These are phyloP conservation scores for Lasius platythorax DNA, from an alignment of 2,888 invertebrate genomes.

Conservation along the genomic window DNA sequence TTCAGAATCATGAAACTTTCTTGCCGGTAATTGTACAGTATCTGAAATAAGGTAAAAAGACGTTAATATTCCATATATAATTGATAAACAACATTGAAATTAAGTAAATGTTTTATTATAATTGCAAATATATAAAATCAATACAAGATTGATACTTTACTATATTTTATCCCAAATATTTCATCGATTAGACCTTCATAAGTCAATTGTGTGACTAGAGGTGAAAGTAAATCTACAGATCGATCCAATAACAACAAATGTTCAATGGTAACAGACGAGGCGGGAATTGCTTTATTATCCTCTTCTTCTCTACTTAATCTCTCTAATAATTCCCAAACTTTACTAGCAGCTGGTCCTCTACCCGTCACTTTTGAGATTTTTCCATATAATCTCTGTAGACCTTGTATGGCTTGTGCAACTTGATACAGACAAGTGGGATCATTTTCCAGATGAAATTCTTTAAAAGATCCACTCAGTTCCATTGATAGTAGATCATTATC, in stretches of 20 bases:
- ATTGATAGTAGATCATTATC: slow-evolving; percentile 97
- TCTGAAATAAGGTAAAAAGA: slow-evolving; percentile 84
- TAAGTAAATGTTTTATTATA: neutral
- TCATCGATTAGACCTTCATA: slow-evolving; percentile 99
- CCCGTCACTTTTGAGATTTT: slow-evolving; percentile 96
- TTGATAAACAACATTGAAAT: neutral
- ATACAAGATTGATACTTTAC: slow-evolving; percentile 78
- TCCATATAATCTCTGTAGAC: slow-evolving; percentile 95
- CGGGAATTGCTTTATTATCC: slow-evolving; percentile 87
- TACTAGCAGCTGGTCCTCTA: slow-evolving; percentile 95
- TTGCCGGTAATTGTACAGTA: slow-evolving; percentile 94
- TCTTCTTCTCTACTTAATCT: slow-evolving; percentile 90
- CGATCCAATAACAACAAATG: slow-evolving; percentile 96
- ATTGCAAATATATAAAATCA: slow-evolving; percentile 26
- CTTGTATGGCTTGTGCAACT: slow-evolving; percentile 94
- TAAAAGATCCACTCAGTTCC: slow-evolving; percentile 93
- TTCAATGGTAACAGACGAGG: slow-evolving; percentile 90
- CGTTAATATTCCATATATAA: slow-evolving; percentile 7
- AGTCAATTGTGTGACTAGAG: slow-evolving; percentile 97
- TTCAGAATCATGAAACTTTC: slow-evolving; percentile 92
- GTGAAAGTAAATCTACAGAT: slow-evolving; percentile 95
- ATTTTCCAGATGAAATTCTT: slow-evolving; percentile 95
- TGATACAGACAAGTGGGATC: slow-evolving; percentile 96
- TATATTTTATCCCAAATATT: slow-evolving; percentile 94
- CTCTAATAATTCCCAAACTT: slow-evolving; percentile 95